Evolutionary conservation across 2,888 invertebrate genomes (phyloP).

Genomic region (Petrolisthes manimaculis): DNA sequence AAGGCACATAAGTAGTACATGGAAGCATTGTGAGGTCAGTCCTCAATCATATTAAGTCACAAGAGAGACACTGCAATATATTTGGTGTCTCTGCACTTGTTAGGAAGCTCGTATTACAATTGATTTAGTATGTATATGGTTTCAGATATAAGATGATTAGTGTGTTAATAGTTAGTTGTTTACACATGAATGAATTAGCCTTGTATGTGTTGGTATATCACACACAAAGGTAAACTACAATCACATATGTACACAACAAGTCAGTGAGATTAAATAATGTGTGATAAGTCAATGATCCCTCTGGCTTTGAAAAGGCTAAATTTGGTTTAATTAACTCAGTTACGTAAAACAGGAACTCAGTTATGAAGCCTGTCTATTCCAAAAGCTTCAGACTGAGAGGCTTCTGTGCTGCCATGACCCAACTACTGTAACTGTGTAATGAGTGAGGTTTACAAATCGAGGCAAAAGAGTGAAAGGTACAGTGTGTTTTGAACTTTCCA

Average conservation of each 20-base stretch:
- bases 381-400: slow-evolving; percentile 6
- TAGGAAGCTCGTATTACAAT: slow-evolving; percentile 40
- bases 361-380: not conserved
- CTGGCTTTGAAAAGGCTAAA: not conserved
- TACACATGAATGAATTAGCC: too few relatives aligned
- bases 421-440: not conserved
- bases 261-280: slow-evolving; percentile 1
- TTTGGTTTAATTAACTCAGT: not conserved
- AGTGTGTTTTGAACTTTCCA: too few relatives aligned
- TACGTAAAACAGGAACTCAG: not conserved
- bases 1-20: slow-evolving; percentile 50
- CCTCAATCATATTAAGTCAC: slow-evolving; percentile 20
- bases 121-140: slow-evolving; percentile 30
- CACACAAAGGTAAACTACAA: not conserved
- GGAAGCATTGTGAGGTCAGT: slow-evolving; percentile 42
- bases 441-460: not conserved
- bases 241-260: not conserved
- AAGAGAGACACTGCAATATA: not conserved
- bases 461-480: too few relatives aligned
- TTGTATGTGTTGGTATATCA: too few relatives aligned
- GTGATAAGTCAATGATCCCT: not conserved
- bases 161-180: not conserved
- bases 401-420: not conserved
- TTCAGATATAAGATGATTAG: not conserved
- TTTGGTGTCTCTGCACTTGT: slow-evolving; percentile 13